Percentiles rank a stretch among this genome's conserved stretches.
Conservation (phyloP, 2,797 vertebrate species). For the Semotilus atromaculatus region DNA sequence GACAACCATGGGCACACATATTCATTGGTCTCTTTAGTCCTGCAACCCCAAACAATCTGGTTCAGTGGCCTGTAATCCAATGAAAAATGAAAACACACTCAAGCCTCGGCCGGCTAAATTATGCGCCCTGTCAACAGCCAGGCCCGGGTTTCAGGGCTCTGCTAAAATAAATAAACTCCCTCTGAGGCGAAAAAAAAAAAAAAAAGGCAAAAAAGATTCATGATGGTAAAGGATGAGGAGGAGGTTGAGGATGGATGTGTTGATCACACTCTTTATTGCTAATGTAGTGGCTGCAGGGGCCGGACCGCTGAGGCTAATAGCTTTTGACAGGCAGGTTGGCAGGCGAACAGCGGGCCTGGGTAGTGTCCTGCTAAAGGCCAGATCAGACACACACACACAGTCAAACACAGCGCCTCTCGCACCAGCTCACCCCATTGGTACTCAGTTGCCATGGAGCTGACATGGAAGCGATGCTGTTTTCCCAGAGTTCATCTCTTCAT, state of each 20-base stretch:
- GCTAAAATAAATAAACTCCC: conserved; percentile 67
- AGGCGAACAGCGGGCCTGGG: conserved; percentile 55
- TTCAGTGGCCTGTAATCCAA: conserved; percentile 62
- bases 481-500: conserved; percentile 47
- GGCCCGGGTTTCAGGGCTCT: conserved; percentile 52
- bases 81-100: conserved; percentile 63
- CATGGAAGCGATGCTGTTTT: conserved; percentile 41
- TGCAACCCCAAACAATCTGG: conserved; percentile 64
- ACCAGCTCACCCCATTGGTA: conserved; percentile 11
- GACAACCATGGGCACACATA: conserved; percentile 74
- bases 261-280: conserved; percentile 39
- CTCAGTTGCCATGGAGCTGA: conserved; percentile 46
- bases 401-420: conserved; percentile 30
- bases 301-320: conserved; percentile 57
- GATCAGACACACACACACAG: conserved; percentile 35
- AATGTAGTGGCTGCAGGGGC: conserved; percentile 48
- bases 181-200: conserved; percentile 29
- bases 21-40: conserved; percentile 80
- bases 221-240: conserved; percentile 53
- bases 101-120: conserved; percentile 61
- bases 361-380: conserved; percentile 52
- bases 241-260: conserved; percentile 31
- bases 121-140: conserved; percentile 66
- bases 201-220: conserved; percentile 57
- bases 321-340: conserved; percentile 59